Conservation (phyloP, 2,888 invertebrate genomes). For the Lycaena phlaeas region DNA sequence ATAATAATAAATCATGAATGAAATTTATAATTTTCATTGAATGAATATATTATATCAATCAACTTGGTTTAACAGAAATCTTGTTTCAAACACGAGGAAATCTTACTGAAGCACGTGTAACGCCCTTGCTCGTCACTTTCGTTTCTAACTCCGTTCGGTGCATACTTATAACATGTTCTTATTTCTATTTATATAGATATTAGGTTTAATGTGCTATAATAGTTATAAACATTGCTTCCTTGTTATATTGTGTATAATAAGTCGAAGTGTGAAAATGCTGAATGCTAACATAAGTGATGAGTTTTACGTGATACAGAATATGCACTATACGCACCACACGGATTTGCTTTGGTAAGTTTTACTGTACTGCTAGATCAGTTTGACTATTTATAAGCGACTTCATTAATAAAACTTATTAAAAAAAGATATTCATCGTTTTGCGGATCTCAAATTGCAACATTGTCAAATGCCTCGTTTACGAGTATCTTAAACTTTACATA, state of each 20-base stretch:
- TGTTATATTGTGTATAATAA: conserved; percentile 6
- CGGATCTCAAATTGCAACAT: no score
- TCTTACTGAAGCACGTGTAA: neutral
- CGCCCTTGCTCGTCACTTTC: neutral
- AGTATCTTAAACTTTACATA: no score
- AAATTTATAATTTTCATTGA: no score
- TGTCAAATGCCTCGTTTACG: no score
- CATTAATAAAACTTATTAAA: no score
- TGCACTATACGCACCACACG: neutral
- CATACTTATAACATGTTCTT: neutral
- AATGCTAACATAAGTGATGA: conserved; percentile 7
- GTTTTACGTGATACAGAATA: neutral
- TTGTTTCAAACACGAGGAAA: conserved; percentile 4
- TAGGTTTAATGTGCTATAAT: conserved; percentile 1
- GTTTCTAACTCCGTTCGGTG: neutral
- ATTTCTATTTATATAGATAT: conserved; percentile 1
- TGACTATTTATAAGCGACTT: no score
- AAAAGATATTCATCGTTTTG: no score
- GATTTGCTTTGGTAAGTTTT: conserved; percentile 7
- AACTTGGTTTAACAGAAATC: neutral
- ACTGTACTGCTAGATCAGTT: no score
- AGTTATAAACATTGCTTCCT: neutral
- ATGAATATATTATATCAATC: neutral
- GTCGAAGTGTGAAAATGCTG: neutral
- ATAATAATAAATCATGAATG: no score